These are phyloP conservation scores for Onychomys leucogaster DNA, from an alignment of 2,797 vertebrate genomes.

Conservation along the genomic window DNA sequence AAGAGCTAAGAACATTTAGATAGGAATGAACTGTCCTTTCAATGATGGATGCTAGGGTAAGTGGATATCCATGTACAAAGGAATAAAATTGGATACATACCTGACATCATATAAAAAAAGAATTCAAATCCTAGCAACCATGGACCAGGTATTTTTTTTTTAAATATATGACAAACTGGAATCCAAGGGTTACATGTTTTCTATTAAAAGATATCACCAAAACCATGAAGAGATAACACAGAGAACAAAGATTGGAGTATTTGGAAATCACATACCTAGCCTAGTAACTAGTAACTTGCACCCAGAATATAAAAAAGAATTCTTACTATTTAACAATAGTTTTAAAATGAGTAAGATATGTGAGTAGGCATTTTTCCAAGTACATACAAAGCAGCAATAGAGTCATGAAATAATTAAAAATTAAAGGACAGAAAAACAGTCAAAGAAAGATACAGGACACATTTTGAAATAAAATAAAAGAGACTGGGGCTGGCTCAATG, in stretches of 20 bases:
- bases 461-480: background rate
- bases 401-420: background rate
- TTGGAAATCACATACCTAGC: background rate
- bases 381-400: background rate
- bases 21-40: background rate
- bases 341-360: background rate
- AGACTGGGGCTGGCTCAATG: background rate
- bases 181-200: background rate
- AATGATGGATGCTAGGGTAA: background rate
- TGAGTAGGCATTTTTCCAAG: background rate
- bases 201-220: background rate
- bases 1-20: background rate
- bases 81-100: background rate
- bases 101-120: background rate
- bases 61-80: background rate
- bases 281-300: background rate
- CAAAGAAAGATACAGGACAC: background rate
- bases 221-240: background rate
- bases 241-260: background rate
- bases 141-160: background rate
- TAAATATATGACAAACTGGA: background rate
- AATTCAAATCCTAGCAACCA: background rate
- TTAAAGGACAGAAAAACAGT: background rate
- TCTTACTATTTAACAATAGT: background rate
- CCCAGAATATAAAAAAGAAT: background rate